These are phyloP conservation scores for Echinometra lucunter DNA, from an alignment of 53 echinoderm and acorn worm species.

Conservation along the genomic window DNA sequence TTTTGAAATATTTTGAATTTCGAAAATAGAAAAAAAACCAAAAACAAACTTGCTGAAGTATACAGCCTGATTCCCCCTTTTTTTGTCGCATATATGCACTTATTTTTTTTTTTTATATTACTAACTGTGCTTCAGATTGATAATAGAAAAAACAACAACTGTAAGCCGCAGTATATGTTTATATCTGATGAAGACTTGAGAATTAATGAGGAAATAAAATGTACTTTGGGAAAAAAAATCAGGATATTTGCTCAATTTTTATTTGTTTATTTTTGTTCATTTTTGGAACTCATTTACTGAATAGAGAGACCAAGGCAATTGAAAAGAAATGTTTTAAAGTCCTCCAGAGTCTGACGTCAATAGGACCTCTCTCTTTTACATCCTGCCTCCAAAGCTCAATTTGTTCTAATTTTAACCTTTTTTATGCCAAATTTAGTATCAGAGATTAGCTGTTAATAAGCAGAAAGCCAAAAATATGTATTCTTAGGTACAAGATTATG, in stretches of 20 bases:
- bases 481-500: conserved; percentile 16
- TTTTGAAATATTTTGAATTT: too few relatives aligned
- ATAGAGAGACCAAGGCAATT: neutral
- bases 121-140: neutral
- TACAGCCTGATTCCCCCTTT: neutral
- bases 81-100: too few relatives aligned
- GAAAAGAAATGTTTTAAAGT: neutral
- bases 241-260: neutral
- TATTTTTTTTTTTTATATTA: neutral
- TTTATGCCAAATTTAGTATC: conserved; percentile 59
- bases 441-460: conserved; percentile 53
- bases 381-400: conserved; percentile 41
- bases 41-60: neutral
- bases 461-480: conserved; percentile 32
- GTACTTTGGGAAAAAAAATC: neutral
- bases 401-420: conserved; percentile 63
- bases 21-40: too few relatives aligned
- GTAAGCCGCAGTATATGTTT: too few relatives aligned
- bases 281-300: neutral
- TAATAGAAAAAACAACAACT: neutral
- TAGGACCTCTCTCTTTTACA: conserved; percentile 22
- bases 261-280: neutral
- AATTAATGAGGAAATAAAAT: too few relatives aligned
- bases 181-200: too few relatives aligned
- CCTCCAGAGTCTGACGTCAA: conserved; percentile 43